phyloP scores from a whole-genome alignment of 2,113 vertebrate species.

The Myiozetetes cayanensis region DNA sequence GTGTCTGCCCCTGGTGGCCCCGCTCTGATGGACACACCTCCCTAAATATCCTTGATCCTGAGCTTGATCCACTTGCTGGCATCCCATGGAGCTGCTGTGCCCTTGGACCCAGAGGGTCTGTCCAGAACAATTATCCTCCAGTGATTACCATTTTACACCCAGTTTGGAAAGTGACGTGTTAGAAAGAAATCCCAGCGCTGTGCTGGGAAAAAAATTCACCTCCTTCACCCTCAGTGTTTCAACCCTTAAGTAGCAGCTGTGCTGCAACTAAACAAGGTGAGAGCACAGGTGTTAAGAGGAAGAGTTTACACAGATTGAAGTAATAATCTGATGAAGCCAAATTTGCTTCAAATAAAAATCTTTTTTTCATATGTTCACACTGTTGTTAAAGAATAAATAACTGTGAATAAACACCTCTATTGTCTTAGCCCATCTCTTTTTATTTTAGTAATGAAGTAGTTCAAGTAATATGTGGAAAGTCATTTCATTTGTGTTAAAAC shows the following conservation, averaged over 20 bases:
- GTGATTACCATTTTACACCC: not conserved
- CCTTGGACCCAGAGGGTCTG: not conserved
- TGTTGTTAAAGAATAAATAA: not conserved
- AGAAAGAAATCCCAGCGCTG: not conserved
- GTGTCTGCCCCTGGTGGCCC: not conserved
- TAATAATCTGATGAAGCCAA: not conserved
- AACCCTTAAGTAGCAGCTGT: not conserved
- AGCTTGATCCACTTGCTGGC: not conserved
- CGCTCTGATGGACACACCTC: not conserved
- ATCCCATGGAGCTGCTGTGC: not conserved
- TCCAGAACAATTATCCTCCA: not conserved
- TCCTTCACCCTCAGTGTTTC: not conserved
- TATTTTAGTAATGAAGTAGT: not conserved
- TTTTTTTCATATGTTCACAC: not conserved
- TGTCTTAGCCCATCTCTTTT: not conserved
- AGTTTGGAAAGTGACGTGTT: not conserved
- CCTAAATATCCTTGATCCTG: not conserved
- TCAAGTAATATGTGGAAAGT: not conserved
- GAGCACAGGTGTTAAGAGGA: not conserved
- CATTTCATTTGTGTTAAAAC: not conserved
- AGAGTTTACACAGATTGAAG: not conserved
- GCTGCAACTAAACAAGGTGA: not conserved
- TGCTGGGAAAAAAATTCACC: not conserved
- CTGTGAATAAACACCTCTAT: not conserved
- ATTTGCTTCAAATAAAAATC: not conserved